Base-by-base conservation (phyloP, 2,888 invertebrate species). In the Copidosoma aretas region DNA sequence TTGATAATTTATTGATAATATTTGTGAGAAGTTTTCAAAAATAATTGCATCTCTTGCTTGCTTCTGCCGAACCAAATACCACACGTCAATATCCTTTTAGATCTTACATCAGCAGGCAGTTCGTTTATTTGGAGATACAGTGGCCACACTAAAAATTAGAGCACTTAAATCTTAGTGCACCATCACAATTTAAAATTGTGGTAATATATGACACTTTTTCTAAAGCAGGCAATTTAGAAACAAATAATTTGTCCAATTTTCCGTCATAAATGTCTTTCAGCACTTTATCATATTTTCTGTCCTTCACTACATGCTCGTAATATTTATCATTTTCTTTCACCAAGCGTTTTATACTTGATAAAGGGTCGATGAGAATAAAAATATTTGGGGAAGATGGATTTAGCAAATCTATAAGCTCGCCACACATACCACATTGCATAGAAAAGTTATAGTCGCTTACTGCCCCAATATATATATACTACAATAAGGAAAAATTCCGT, bases 141-240 rank as follows among this genome's bases (percentile, higher is more conserved):
- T 10, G 68, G 68, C 68, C 60, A 64, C 17, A 68, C 24, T n/a
- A 60, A 64, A n/a, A 68, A 3, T 43, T 1, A 2, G 64, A 68
- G 19, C 24, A 52, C 24, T 64, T 41, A 21, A 60, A 68, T n/a
- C 22, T n/a, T 10, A 51, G 56, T 0, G 64, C 64, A 24, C 68
- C 68, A 24, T 68, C 64, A 4, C 64, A 56, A 41, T 68, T 68
- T 1, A 68, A 64, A 17, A 60, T 24, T 22, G 56, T 32, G 12
- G 60, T 60, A 19, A 51, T 24, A 46, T 61, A 68, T n/a, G 12
- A 41, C 0, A 8, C 2, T 57, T 46, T 68, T 3, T 57, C 64
- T n/a, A 39, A 10, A 12, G 51, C 25, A 51, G 14, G 32, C 22
- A 68, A 68, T 53, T 24, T 41, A 0, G 22, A 25, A 19, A 56